A percentile compares a stretch with the other conserved stretches of the same genome.
Conservation (phyloP, 1,140 invertebrate genomes). For the Drosophila bipectinata region DNA sequence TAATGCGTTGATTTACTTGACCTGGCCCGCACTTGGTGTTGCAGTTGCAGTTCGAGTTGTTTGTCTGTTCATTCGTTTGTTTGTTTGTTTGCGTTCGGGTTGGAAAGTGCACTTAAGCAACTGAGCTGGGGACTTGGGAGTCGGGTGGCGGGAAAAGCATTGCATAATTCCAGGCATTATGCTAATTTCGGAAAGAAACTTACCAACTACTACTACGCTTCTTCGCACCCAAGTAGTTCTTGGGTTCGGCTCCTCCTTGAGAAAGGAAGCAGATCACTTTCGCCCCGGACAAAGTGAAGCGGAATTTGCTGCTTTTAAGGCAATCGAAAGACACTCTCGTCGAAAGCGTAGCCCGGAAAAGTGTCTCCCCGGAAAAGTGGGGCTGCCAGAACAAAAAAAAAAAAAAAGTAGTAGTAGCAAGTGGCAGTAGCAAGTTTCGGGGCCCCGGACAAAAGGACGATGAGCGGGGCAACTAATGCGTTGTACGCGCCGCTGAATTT, state of each 20-base stretch:
- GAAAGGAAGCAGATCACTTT: constrained; percentile 62
- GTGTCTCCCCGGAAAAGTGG: constrained; percentile 58
- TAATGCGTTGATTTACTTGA: constrained; percentile 75
- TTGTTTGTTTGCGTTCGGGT: constrained; percentile 47
- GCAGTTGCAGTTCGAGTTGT: constrained; percentile 27
- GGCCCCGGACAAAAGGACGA: constrained; percentile 1
- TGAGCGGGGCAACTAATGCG: constrained; percentile 76
- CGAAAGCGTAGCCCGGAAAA: constrained; percentile 57
- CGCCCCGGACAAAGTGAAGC: constrained; percentile 24
- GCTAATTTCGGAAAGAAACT: constrained; percentile 70
- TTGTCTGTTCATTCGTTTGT: constrained; percentile 39
- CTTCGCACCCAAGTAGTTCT: constrained; percentile 62
- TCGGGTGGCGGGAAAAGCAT: constrained; percentile 38
- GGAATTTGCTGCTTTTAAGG: constrained; percentile 76
- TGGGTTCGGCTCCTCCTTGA: constrained; percentile 1
- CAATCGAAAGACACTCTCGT: constrained; percentile 74
- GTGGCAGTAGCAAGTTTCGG: neutral
- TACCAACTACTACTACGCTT: constrained; percentile 52
- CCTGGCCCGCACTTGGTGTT: constrained; percentile 24
- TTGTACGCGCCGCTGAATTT: constrained; percentile 83
- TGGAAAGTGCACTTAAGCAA: constrained; percentile 71
- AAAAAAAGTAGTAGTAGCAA: constrained; percentile 21
- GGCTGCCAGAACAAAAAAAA: constrained; percentile 24
- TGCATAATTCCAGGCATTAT: constrained; percentile 80
- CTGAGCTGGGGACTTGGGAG: constrained; percentile 35